Conservation (phyloP, 30 jellyfish, hydroid and myxozoan species). For the Pelagia noctiluca region DNA sequence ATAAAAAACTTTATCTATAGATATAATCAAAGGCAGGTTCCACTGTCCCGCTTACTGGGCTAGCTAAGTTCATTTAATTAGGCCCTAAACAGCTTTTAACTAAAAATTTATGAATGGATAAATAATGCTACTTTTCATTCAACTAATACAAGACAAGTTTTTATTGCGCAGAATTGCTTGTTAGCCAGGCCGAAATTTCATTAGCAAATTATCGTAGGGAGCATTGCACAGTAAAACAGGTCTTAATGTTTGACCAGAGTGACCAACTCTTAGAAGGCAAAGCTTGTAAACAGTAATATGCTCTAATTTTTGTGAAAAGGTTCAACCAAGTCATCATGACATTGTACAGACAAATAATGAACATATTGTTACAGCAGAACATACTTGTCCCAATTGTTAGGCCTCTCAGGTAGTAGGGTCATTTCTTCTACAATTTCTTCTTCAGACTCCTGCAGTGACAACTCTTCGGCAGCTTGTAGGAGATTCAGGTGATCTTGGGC, state of each 20-base stretch:
- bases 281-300: not conserved
- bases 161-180: too few relatives aligned
- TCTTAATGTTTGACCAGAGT: not conserved
- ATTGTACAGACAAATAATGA: not conserved
- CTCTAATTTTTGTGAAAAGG: not conserved
- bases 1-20: not conserved
- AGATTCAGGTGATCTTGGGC: slow-evolving; percentile 4
- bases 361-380: not conserved
- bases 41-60: too few relatives aligned
- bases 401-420: slow-evolving; percentile 69
- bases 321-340: not conserved
- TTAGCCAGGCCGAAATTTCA: too few relatives aligned
- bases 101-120: too few relatives aligned
- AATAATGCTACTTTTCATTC: too few relatives aligned
- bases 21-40: too few relatives aligned
- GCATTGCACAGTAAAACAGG: not conserved
- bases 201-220: not conserved
- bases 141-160: too few relatives aligned
- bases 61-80: too few relatives aligned
- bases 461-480: not conserved
- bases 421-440: slow-evolving; percentile 13
- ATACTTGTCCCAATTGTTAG: slow-evolving; percentile 88
- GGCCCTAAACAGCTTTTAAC: too few relatives aligned
- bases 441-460: not conserved
- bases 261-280: not conserved